phyloP scores from a whole-genome alignment of 2,113 vertebrate genomes.

The Cricetomys ansorgei region DNA sequence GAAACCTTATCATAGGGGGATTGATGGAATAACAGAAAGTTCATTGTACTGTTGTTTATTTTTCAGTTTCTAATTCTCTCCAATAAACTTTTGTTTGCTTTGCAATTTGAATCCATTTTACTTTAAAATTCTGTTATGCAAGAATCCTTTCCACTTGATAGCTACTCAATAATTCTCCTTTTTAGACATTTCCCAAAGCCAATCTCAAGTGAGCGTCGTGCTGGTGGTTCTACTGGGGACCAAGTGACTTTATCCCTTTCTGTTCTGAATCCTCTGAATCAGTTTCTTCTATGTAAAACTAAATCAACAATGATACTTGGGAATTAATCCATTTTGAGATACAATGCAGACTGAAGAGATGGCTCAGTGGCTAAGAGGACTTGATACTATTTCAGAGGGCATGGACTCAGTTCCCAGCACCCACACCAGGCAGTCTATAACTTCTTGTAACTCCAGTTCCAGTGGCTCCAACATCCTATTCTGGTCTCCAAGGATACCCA shows the following conservation, averaged over 20 bases:
- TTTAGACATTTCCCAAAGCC: neutral
- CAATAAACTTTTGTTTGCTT: neutral
- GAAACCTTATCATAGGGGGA: neutral
- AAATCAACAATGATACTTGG: neutral
- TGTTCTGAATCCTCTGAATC: neutral
- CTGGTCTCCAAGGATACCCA: neutral
- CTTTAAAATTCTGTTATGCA: neutral
- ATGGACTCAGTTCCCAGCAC: neutral
- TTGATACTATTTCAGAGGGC: neutral
- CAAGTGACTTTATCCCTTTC: neutral
- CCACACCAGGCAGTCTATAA: neutral
- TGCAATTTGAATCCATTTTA: neutral
- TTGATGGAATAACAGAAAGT: neutral
- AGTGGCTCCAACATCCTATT: neutral
- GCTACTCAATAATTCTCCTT: neutral
- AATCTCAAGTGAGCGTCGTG: neutral
- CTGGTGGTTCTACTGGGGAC: neutral
- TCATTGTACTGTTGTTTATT: neutral
- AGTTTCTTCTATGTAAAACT: neutral
- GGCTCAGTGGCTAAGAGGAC: neutral
- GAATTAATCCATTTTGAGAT: neutral
- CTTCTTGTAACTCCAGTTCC: neutral
- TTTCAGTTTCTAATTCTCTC: neutral
- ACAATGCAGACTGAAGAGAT: neutral
- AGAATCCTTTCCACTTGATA: neutral